phyloP scores from a whole-genome alignment of 2,113 vertebrate species.

The Nothobranchius furzeri region DNA sequence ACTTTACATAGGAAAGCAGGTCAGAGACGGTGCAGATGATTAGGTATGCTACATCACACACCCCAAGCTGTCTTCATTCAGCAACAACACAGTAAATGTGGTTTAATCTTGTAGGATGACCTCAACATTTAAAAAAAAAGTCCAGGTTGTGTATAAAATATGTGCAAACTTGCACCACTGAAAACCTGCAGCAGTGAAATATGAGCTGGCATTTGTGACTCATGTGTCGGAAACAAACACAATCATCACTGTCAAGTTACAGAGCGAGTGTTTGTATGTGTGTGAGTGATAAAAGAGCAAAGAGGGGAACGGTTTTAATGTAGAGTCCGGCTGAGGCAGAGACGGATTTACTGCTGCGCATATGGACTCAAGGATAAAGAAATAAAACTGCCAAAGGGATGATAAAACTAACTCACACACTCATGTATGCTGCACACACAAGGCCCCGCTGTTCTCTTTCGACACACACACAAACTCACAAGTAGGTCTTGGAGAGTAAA shows the following conservation, averaged over 20 bases:
- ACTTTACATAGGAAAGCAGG: no score
- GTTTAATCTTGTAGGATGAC: no score
- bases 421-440: slow-evolving; percentile 12
- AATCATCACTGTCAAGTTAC: slow-evolving; percentile 10
- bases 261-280: neutral
- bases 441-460: neutral
- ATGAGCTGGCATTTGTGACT: neutral
- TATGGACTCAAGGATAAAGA: slow-evolving; percentile 9
- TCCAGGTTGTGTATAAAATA: neutral
- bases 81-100: no score
- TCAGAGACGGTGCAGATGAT: no score
- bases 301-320: slow-evolving; percentile 13
- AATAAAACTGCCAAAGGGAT: slow-evolving; percentile 35
- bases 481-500: slow-evolving; percentile 24
- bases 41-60: no score
- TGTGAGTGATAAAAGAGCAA: slow-evolving; percentile 32
- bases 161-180: slow-evolving; percentile 2
- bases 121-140: neutral
- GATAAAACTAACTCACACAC: slow-evolving; percentile 2
- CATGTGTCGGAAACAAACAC: slow-evolving; percentile 7
- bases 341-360: slow-evolving; percentile 17
- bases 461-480: slow-evolving; percentile 4
- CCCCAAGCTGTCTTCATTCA: no score
- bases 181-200: neutral
- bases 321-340: slow-evolving; percentile 26